phyloP scores from a whole-genome alignment of 2,888 invertebrate genomes.

The Axea sp. region DNA sequence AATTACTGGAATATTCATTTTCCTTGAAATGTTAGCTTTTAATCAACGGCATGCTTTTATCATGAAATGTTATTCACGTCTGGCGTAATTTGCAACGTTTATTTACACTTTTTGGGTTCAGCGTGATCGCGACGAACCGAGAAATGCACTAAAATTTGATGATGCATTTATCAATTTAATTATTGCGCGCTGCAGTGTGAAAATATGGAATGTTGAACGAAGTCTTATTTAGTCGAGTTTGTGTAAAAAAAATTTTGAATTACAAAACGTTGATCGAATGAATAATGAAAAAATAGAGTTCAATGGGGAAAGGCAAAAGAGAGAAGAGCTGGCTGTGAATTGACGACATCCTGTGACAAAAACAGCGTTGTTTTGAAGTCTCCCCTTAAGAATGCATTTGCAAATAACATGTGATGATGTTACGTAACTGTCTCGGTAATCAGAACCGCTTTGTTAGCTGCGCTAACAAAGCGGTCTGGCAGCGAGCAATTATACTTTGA shows the following conservation, averaged over 20 bases:
- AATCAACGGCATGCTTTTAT: conserved; percentile 29
- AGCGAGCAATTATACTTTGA: conserved; percentile 26
- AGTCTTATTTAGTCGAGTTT: too few species aligned
- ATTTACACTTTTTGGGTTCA: neutral
- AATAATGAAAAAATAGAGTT: neutral
- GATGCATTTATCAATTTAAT: too few species aligned
- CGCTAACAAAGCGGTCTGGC: conserved; percentile 32
- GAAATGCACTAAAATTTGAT: neutral
- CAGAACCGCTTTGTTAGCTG: conserved; percentile 33
- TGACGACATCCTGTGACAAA: conserved; percentile 21
- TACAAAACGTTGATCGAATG: neutral
- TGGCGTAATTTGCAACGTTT: neutral
- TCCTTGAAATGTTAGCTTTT: conserved; percentile 21
- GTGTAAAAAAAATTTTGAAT: neutral
- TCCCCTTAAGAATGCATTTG: conserved; percentile 37
- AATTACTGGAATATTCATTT: conserved; percentile 27
- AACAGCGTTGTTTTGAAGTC: conserved; percentile 19
- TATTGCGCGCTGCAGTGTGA: too few species aligned
- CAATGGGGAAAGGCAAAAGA: neutral
- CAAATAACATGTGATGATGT: conserved; percentile 38
- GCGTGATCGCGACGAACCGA: neutral
- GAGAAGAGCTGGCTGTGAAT: neutral
- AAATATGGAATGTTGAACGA: too few species aligned
- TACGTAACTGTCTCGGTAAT: conserved; percentile 21
- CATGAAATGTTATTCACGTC: conserved; percentile 24